Evolutionary conservation across 1,140 invertebrate genomes (phyloP).

Genomic region (Samia ricini): DNA sequence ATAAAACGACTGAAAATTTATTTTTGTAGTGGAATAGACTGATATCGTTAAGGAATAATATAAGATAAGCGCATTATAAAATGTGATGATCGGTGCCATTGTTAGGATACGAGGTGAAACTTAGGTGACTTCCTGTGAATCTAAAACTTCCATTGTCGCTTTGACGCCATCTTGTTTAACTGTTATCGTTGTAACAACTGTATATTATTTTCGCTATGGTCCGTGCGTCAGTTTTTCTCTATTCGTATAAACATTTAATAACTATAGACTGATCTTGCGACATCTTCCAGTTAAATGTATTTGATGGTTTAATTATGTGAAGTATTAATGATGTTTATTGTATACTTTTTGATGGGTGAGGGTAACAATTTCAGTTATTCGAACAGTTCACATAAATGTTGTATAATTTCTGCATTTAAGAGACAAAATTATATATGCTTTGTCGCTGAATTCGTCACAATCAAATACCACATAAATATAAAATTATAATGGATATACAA

Average conservation of each 20-base stretch:
- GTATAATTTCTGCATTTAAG: too few relatives aligned
- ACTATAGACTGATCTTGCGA: not conserved
- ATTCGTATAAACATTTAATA: not conserved
- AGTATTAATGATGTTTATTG: too few relatives aligned
- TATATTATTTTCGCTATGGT: not conserved
- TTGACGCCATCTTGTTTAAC: constrained; percentile 25
- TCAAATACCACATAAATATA: not conserved
- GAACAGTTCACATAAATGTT: too few relatives aligned
- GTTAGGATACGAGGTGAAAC: constrained; percentile 70
- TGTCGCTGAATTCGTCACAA: too few relatives aligned
- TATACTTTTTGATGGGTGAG: too few relatives aligned
- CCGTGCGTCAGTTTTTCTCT: not conserved
- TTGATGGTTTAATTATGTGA: too few relatives aligned
- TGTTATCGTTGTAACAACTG: not conserved
- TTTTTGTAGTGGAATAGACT: constrained; percentile 77
- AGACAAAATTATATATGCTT: too few relatives aligned
- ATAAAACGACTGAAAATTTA: constrained; percentile 73
- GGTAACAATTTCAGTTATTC: too few relatives aligned
- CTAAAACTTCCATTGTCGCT: constrained; percentile 70
- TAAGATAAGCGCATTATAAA: constrained; percentile 67
- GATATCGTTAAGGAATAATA: constrained; percentile 67
- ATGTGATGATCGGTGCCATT: constrained; percentile 77
- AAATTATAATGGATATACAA: not conserved
- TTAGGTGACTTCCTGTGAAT: constrained; percentile 48
- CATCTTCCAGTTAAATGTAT: not conserved